These are phyloP conservation scores for Nansenia antarctica DNA, from an alignment of 2,113 vertebrate genomes.

Conservation along the genomic window DNA sequence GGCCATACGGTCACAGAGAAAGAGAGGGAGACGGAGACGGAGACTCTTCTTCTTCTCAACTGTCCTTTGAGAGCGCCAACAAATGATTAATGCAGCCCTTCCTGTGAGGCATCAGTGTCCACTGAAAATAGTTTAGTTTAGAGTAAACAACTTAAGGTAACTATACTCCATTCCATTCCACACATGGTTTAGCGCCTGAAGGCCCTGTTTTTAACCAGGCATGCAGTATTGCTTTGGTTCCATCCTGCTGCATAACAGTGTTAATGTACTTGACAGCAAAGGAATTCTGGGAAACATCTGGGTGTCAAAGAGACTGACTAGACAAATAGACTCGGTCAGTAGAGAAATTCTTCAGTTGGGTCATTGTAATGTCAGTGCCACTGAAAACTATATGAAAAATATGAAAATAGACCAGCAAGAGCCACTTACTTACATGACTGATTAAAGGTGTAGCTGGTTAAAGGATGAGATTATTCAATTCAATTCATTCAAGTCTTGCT, in stretches of 20 bases:
- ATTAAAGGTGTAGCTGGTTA: not conserved
- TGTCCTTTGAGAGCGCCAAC: not conserved
- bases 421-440: not conserved
- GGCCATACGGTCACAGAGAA: no score
- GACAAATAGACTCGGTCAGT: not conserved
- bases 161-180: not conserved
- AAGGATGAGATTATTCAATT: not conserved
- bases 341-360: not conserved
- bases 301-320: conserved; percentile 2
- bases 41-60: no score
- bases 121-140: not conserved
- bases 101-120: not conserved
- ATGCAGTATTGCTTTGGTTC: not conserved
- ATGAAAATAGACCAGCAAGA: not conserved
- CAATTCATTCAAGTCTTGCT: not conserved
- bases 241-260: not conserved
- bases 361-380: not conserved
- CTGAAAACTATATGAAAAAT: conserved; percentile 1
- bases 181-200: not conserved
- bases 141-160: not conserved
- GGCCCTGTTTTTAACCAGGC: not conserved
- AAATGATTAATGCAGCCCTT: not conserved
- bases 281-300: conserved; percentile 3
- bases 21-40: no score
- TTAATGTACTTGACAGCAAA: not conserved